phyloP scores from a whole-genome alignment of 2,113 vertebrate species.

The Madoqua kirkii region DNA sequence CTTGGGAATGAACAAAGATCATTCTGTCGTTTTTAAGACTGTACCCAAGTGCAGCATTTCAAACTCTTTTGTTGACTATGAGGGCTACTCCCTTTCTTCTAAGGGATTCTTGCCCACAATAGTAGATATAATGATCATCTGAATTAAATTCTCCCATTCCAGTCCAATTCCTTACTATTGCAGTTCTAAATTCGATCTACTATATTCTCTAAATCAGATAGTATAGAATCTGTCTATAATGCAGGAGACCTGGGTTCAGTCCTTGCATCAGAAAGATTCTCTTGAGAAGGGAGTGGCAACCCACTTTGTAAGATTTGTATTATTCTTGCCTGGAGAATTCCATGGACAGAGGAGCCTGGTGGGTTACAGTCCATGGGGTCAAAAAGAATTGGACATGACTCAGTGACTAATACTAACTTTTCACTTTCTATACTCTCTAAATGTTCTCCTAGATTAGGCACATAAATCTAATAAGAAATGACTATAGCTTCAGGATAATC shows the following conservation, averaged over 20 bases:
- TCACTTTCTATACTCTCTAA: not conserved
- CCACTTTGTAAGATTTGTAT: too few relatives aligned
- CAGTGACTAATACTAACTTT: not conserved
- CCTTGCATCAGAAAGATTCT: not conserved
- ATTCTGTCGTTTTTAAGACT: not conserved
- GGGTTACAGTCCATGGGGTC: not conserved
- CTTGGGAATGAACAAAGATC: not conserved
- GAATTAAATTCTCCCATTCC: too few relatives aligned
- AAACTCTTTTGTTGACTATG: not conserved
- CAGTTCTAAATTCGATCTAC: not conserved
- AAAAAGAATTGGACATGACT: not conserved
- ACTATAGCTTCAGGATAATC: not conserved
- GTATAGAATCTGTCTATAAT: not conserved
- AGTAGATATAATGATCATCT: too few relatives aligned
- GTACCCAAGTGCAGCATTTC: not conserved
- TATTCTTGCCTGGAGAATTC: too few relatives aligned
- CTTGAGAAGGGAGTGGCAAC: not conserved
- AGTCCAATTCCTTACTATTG: not conserved
- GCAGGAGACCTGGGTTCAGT: not conserved
- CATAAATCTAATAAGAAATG: not conserved
- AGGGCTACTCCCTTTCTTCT: not conserved
- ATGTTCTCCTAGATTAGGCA: not conserved
- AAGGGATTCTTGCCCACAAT: not conserved
- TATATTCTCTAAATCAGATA: not conserved
- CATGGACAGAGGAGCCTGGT: too few relatives aligned